These are phyloP conservation scores for Meloe dianella DNA, from an alignment of 2,888 invertebrate genomes.

Conservation along the genomic window DNA sequence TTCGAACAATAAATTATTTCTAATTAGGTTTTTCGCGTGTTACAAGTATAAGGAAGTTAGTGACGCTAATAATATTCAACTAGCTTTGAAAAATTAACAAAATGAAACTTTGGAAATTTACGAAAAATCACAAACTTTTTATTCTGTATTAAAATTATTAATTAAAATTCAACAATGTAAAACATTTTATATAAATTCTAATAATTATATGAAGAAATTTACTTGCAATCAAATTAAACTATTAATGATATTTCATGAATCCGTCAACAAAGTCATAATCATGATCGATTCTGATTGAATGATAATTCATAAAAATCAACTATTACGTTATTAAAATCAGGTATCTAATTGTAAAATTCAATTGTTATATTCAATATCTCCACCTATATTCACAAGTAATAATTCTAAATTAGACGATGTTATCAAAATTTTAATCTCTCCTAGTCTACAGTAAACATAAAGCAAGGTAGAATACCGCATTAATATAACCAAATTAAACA, in stretches of 20 bases:
- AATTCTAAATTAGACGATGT: background rate
- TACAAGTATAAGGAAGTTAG: conserved; percentile 2
- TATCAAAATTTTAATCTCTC: conserved; percentile 26
- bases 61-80: background rate
- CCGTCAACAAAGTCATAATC: too few species aligned
- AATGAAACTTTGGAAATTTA: background rate
- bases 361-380: background rate
- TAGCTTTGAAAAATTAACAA: background rate
- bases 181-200: too few species aligned
- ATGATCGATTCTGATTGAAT: too few species aligned
- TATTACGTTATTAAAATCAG: too few species aligned
- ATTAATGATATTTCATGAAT: too few species aligned
- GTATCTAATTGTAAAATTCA: too few species aligned
- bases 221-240: too few species aligned
- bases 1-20: conserved; percentile 6
- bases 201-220: too few species aligned
- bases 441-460: conserved; percentile 21
- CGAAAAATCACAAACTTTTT: background rate
- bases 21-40: background rate
- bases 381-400: background rate
- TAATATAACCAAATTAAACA: conserved; percentile 37
- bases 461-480: conserved; percentile 29
- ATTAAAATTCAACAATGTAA: background rate
- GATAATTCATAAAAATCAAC: too few species aligned
- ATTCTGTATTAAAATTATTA: background rate